Conservation (phyloP, 2,888 invertebrate species). For the Malthinus flaveolus region DNA sequence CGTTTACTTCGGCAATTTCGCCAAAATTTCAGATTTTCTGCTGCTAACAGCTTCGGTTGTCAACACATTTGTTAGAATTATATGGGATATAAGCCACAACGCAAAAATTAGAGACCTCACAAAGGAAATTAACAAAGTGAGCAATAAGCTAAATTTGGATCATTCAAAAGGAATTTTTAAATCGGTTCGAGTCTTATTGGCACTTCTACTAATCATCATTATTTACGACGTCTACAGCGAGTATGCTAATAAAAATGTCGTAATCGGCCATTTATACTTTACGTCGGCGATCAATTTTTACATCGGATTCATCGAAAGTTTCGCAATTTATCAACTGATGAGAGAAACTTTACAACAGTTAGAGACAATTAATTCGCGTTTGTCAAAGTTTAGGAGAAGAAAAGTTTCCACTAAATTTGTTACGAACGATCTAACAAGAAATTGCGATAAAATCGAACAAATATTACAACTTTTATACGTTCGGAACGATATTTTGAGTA, state of each 20-base stretch:
- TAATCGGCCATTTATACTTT: background rate
- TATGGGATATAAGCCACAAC: background rate
- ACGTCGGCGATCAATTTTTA: background rate
- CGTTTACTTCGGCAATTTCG: background rate
- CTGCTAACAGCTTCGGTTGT: background rate
- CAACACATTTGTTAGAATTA: background rate
- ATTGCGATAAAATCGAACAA: background rate
- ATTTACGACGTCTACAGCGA: no score
- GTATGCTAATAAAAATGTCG: no score
- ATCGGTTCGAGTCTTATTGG: no score
- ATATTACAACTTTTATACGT: constrained; percentile 6
- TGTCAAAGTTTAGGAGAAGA: background rate
- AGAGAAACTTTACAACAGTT: background rate
- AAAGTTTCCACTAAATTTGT: background rate
- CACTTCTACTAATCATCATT: no score
- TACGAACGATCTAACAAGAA: no score
- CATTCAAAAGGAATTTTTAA: no score
- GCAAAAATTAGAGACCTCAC: background rate
- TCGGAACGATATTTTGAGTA: constrained; percentile 13
- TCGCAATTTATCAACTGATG: background rate
- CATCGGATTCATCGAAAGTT: background rate
- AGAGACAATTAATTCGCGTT: background rate
- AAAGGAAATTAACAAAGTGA: background rate
- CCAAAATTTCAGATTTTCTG: background rate
- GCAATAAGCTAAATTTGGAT: no score